phyloP scores from a whole-genome alignment of 2,888 invertebrate species.

The Synanthedon vespiformis region DNA sequence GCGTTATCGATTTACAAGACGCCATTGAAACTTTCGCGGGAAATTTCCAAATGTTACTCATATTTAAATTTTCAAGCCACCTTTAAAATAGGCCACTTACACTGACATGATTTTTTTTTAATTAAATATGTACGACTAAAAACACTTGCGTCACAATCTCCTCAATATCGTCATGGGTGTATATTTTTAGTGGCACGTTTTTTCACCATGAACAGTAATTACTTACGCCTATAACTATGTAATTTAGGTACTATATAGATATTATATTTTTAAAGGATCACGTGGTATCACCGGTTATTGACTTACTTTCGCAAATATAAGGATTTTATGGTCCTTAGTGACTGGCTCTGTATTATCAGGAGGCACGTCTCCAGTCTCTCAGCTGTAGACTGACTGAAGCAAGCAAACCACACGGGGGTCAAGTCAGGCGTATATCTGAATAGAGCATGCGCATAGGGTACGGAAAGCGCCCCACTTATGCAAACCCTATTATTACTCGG shows the following conservation, averaged over 20 bases:
- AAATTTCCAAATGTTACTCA: constrained; percentile 10
- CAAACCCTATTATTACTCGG: constrained; percentile 26
- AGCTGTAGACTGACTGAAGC: constrained; percentile 52
- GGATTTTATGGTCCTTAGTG: constrained; percentile 55
- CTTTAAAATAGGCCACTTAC: no score
- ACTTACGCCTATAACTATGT: not conserved
- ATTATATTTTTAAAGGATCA: not conserved
- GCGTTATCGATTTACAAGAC: constrained; percentile 41
- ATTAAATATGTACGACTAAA: not conserved
- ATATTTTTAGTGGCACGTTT: not conserved
- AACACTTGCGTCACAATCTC: constrained; percentile 9
- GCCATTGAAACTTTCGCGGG: constrained; percentile 35
- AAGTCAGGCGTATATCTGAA: constrained; percentile 32
- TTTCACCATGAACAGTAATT: not conserved
- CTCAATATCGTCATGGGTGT: not conserved
- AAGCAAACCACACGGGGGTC: constrained; percentile 42
- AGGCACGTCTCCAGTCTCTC: constrained; percentile 30
- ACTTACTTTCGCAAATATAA: constrained; percentile 56
- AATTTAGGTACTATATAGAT: not conserved
- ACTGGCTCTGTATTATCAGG: constrained; percentile 16
- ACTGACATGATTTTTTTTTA: no score
- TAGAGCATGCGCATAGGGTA: constrained; percentile 53
- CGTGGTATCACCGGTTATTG: constrained; percentile 8
- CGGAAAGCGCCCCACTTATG: constrained; percentile 29
- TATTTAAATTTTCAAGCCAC: not conserved